Percentiles rank a stretch among this genome's conserved stretches.
phyloP scores from a whole-genome alignment of 2,113 vertebrate genomes.

The Podarcis muralis region DNA sequence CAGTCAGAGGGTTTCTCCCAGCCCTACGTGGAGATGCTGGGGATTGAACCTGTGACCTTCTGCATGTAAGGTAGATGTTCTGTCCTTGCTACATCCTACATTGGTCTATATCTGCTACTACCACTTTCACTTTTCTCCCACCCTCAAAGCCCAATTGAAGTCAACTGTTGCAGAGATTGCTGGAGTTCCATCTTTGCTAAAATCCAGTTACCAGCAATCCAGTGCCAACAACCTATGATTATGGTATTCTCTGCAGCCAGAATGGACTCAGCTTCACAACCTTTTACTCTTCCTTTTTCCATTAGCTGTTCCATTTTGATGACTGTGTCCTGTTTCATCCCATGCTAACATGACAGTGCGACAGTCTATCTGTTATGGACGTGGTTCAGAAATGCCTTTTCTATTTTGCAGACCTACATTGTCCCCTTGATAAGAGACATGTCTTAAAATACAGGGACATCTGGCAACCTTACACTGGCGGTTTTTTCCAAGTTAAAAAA shows the following conservation, averaged over 20 bases:
- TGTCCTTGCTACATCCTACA: too few relatives aligned
- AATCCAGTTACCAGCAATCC: not conserved
- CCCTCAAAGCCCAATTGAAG: not conserved
- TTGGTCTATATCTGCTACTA: too few relatives aligned
- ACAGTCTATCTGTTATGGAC: not conserved
- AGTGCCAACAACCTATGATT: not conserved
- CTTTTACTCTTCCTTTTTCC: not conserved
- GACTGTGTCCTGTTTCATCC: not conserved
- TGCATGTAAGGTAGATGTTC: too few relatives aligned
- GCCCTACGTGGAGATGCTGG: too few relatives aligned
- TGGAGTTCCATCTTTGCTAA: not conserved
- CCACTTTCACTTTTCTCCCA: not conserved
- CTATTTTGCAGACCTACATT: not conserved
- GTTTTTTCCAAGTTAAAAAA: not conserved
- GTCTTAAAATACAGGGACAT: slow-evolving; percentile 15
- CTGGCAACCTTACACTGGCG: not conserved
- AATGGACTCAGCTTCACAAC: not conserved
- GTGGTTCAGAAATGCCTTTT: not conserved
- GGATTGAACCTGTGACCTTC: too few relatives aligned
- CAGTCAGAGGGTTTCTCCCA: too few relatives aligned
- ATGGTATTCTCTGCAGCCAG: too few relatives aligned
- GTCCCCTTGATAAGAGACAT: not conserved
- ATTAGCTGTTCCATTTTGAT: not conserved
- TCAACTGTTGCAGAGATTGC: not conserved
- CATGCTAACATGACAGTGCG: not conserved